Base-by-base conservation (phyloP, 2,797 vertebrate species). In the Sebastes trivittatus region DNA sequence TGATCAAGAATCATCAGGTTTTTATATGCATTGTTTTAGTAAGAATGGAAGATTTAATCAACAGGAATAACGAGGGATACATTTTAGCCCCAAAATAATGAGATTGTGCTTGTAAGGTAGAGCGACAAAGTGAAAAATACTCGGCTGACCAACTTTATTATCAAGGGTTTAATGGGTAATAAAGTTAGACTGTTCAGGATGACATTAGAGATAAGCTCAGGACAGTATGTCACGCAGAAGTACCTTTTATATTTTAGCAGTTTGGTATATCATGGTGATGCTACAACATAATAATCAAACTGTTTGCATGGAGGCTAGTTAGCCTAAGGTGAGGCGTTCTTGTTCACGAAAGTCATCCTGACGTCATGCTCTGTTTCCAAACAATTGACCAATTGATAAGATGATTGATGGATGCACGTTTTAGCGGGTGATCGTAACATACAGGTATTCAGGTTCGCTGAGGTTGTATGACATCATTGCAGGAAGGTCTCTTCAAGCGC, bases 151-250 rank as follows among this genome's bases (percentile, higher is more conserved):
- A 74, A 82, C 2, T 64, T 60, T 71, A 25, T 54, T 42, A 60
- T 78, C 62, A 38, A 22, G 4, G 4, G 25, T 32, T 58, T 46
- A 32, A 64, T 32, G 14, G 18, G 29, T 70, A 56, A 59, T 61
- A 30, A 68, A 77, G 27, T 76, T 11, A 3, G 11, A 77, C 25
- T 46, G 7, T 32, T 68, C 34, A 46, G 25, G 54, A 22, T 68
- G 46, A 42, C 20, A 32, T 23, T 18, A 16, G 42, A 61, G 59
- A 75, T 76, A 66, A 75, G 25, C 7, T 23, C 11, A 10, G 11
- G 8, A 56, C 13, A 75, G 63, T 60, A 60, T 67, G 32, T 83
- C 67, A 83, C 66, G 23, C 42, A 74, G n/a, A 68, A 32, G 30
- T 55, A 78, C 34, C 20, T 30, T 11, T 11, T 27, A 7, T 63